Base-by-base conservation (phyloP, 37 sponge, comb jelly and placozoan species). In the Spongilla lacustris region DNA sequence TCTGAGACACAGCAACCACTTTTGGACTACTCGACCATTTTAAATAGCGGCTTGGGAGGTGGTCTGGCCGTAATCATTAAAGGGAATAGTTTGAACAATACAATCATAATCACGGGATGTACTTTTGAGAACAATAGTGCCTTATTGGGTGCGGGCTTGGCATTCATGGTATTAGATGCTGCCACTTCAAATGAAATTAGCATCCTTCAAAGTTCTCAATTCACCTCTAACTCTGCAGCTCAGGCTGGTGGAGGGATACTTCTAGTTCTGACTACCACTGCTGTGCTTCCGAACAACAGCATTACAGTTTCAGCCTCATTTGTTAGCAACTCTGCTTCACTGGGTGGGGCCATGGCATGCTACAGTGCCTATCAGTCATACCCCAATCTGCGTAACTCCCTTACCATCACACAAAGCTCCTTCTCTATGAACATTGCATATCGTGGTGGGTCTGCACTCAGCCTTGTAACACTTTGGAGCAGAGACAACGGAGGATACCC, bases 121-220 rank as follows among this genome's bases (percentile, higher is more conserved):
- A n/a, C 5, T 21, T 73, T 83, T 66, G 36, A 33, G n/a, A 36
- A 73, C 48, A 83, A 83, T 66, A 70, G 12, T 50, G 84, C 84
- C 13, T 24, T 26, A 21, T 83, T 50, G 73, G 84, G 84, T 48
- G 84, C 75, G 24, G 84, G 84, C 24, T 50, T 83, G 67, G 36
- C 13, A n/a, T 8, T 83, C 5, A 25, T 50, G 74, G 26, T 83
- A 13, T 34, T 46, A 25, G 74, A 70, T 27, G 23, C 73, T 73
- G n/a, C 84, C 12, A 19, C 41, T 41, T 41, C 41, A 41, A 41
- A 41, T 41, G 41, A 46, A 26, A 41, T 74, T 31, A 73, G 46
- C 36, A 41, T 34, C 29, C 38, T 74, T 28, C 25, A 41, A 11
- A 73, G 73, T 74, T 23, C n/a, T 17, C n/a, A 73, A 0, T 48